Conservation (phyloP, 2,113 vertebrate genomes). For the Kryptolebias marmoratus region DNA sequence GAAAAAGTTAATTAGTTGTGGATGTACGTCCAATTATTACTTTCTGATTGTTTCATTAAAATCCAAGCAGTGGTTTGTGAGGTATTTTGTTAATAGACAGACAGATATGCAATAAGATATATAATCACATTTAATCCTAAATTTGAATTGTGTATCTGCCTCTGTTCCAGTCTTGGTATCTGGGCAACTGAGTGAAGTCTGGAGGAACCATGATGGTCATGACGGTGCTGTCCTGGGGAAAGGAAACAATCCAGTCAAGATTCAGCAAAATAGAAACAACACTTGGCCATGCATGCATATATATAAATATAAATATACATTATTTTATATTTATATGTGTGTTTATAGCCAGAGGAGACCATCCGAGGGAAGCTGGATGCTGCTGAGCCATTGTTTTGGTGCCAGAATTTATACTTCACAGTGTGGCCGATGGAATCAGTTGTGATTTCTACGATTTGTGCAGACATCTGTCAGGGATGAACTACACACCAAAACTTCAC, state of each 20-base stretch:
- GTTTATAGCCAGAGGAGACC: constrained; percentile 55
- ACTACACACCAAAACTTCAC: constrained; percentile 66
- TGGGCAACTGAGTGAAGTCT: constrained; percentile 84
- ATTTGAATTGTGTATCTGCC: constrained; percentile 10
- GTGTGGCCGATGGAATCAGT: constrained; percentile 8
- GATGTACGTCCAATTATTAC: too few species aligned
- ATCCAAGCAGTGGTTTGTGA: too few species aligned
- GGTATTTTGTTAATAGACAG: too few species aligned
- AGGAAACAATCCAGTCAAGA: constrained; percentile 53
- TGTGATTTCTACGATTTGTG: constrained; percentile 59
- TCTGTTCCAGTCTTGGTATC: constrained; percentile 91
- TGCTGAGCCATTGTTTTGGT: constrained; percentile 29
- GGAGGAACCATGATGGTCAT: constrained; percentile 30
- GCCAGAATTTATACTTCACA: constrained; percentile 43
- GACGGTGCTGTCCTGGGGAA: constrained; percentile 49
- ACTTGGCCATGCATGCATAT: constrained; percentile 53
- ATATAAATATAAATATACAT: constrained; percentile 48
- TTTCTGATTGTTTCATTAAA: too few species aligned
- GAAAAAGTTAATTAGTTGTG: too few species aligned
- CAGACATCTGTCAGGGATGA: constrained; percentile 54
- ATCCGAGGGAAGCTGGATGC: constrained; percentile 46
- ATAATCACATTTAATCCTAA: neutral
- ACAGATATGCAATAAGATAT: neutral
- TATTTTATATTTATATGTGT: constrained; percentile 66
- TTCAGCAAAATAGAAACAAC: constrained; percentile 61